Conservation (phyloP, 92 coral and sea anemone genomes). For the Parazoanthus atlanticus region DNA sequence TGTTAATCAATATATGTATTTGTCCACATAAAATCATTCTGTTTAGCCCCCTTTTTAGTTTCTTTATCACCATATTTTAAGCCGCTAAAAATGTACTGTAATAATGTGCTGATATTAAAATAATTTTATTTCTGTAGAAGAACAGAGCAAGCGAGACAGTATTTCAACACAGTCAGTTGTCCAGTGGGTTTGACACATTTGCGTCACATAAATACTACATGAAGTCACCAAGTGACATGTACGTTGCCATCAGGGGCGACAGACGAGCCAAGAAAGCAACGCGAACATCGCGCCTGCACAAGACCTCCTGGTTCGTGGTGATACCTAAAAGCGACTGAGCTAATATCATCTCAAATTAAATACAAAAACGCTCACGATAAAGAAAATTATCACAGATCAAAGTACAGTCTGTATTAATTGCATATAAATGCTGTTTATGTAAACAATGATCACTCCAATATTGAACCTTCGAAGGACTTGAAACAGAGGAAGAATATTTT, state of each 20-base stretch:
- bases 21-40: too few species aligned
- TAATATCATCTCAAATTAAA: too few species aligned
- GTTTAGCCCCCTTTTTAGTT: neutral
- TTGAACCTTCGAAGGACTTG: too few species aligned
- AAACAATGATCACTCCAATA: neutral
- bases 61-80: neutral
- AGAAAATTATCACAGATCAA: too few species aligned
- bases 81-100: too few species aligned
- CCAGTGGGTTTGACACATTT: constrained; percentile 72
- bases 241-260: constrained; percentile 63
- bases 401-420: neutral
- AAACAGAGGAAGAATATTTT: too few species aligned
- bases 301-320: constrained; percentile 69
- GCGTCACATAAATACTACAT: constrained; percentile 71
- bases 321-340: neutral
- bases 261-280: constrained; percentile 68
- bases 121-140: constrained; percentile 8
- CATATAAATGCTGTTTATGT: neutral
- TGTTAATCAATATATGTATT: too few species aligned
- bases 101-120: neutral
- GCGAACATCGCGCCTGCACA: constrained; percentile 58
- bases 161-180: constrained; percentile 58
- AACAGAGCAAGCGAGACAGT: constrained; percentile 57
- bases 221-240: constrained; percentile 68
- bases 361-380: neutral